Conservation (phyloP, 1,140 invertebrate species). For the Wasmannia auropunctata region DNA sequence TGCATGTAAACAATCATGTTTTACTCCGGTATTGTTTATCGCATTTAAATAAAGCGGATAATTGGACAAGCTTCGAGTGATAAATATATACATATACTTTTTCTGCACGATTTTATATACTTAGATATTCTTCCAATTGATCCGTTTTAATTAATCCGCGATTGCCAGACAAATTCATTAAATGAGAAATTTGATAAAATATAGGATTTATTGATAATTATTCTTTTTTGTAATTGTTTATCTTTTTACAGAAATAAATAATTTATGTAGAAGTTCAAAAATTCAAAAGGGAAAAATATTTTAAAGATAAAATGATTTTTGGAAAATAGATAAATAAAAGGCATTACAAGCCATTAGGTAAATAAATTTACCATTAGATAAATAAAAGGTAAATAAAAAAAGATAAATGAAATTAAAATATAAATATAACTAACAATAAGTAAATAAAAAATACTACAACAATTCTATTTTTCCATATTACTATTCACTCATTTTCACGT, state of each 20-base stretch:
- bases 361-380: too few relatives aligned
- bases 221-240: neutral
- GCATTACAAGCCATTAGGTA: neutral
- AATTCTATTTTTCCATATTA: neutral
- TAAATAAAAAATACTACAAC: neutral
- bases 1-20: neutral
- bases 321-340: neutral
- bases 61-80: neutral
- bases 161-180: neutral
- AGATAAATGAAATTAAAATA: too few relatives aligned
- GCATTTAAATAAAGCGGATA: neutral
- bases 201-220: neutral
- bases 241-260: neutral
- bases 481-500: neutral
- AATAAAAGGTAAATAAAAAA: too few relatives aligned
- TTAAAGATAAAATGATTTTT: neutral
- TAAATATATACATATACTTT: constrained; percentile 7
- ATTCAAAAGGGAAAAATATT: neutral
- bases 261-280: neutral
- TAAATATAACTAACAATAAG: too few relatives aligned
- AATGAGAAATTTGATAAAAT: neutral
- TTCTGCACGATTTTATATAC: neutral
- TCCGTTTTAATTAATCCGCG: neutral
- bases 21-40: neutral
- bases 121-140: neutral